Conservation (phyloP, 2,888 invertebrate species). For the Drosophila paramelanica region DNA sequence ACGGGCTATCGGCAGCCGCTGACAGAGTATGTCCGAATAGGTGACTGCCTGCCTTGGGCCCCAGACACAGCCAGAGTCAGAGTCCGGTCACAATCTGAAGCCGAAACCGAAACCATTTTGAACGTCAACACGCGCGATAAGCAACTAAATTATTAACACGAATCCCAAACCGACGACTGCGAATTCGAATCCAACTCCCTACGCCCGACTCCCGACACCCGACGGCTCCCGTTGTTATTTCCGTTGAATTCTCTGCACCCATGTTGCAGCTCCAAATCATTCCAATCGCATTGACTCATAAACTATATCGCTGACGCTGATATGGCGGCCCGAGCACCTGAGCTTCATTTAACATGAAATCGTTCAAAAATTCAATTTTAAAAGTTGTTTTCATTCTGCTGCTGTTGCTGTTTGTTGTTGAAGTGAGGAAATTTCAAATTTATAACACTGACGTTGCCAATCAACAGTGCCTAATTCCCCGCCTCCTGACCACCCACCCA, state of each 20-base stretch:
- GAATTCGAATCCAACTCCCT: constrained; percentile 28
- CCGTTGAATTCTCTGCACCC: constrained; percentile 64
- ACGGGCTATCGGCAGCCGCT: constrained; percentile 51
- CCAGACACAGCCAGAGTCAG: not conserved
- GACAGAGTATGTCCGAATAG: constrained; percentile 52
- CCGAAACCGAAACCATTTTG: constrained; percentile 68
- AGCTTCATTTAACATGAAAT: constrained; percentile 61
- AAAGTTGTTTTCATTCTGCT: constrained; percentile 37
- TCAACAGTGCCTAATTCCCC: constrained; percentile 38
- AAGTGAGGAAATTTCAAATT: constrained; percentile 67
- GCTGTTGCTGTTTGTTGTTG: constrained; percentile 7
- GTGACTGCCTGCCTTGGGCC: constrained; percentile 16
- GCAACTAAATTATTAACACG: constrained; percentile 83
- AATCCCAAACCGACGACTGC: constrained; percentile 48
- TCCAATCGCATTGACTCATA: constrained; percentile 65
- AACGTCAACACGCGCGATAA: constrained; percentile 81
- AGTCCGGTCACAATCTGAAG: not conserved
- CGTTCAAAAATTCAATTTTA: constrained; percentile 70
- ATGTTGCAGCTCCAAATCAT: constrained; percentile 37
- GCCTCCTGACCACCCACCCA: not conserved
- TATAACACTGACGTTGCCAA: constrained; percentile 69
- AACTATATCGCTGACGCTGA: constrained; percentile 70
- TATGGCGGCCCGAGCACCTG: constrained; percentile 51
- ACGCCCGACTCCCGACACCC: constrained; percentile 18
- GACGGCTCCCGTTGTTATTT: constrained; percentile 69